Conservation (phyloP, 2,113 vertebrate genomes). For the Glaucomys volans region DNA sequence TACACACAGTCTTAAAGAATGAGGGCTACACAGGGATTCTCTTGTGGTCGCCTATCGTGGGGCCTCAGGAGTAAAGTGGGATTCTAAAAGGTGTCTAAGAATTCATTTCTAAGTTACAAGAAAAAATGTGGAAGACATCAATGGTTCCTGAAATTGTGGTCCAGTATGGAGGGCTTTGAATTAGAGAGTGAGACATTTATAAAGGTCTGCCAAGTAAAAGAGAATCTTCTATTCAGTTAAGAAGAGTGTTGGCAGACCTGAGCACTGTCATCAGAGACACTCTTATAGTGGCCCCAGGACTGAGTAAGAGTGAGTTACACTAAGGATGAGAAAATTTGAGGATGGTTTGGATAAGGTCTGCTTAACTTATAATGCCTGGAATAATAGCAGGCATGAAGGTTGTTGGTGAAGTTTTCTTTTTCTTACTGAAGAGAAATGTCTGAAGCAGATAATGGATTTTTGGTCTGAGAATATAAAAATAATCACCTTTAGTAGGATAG, state of each 20-base stretch:
- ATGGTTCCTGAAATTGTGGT: not conserved
- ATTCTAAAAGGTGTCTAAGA: not conserved
- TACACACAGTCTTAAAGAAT: not conserved
- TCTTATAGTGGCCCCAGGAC: fast-evolving
- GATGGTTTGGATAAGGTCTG: not conserved
- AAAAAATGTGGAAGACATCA: not conserved
- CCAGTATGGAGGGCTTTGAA: not conserved
- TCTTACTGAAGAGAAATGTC: not conserved
- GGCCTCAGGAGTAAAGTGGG: not conserved
- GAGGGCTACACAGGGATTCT: not conserved
- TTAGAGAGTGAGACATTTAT: not conserved
- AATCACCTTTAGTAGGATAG: not conserved
- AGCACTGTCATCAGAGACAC: too few relatives aligned
- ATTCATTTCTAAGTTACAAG: not conserved
- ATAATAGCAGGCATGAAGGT: not conserved
- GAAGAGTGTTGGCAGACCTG: not conserved
- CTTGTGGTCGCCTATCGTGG: not conserved
- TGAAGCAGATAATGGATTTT: not conserved
- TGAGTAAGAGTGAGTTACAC: too few relatives aligned
- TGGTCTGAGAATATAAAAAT: not conserved
- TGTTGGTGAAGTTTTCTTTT: not conserved
- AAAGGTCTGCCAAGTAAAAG: not conserved
- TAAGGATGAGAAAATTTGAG: not conserved
- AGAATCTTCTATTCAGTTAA: not conserved
- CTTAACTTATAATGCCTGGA: not conserved